phyloP scores from a whole-genome alignment of 2,113 vertebrate genomes.

The Grammatotria lemairii region DNA sequence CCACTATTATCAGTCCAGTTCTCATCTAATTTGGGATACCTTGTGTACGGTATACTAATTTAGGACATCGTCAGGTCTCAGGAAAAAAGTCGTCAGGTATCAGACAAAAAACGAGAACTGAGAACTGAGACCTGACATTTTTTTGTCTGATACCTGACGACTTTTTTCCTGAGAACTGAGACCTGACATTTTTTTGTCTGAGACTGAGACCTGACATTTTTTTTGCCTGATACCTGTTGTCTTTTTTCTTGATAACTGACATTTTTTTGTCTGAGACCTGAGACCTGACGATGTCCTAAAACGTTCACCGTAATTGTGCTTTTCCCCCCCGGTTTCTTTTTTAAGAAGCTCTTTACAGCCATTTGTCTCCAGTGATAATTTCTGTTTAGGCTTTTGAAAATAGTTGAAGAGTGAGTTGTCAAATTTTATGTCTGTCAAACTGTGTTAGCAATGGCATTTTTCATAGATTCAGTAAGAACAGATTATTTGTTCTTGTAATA shows the following conservation, averaged over 20 bases:
- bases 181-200: too few relatives aligned
- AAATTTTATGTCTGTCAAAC: neutral
- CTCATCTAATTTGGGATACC: neutral
- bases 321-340: accelerated
- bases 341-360: neutral
- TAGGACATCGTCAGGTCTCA: too few relatives aligned
- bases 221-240: too few relatives aligned
- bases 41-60: neutral
- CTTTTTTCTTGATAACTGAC: too few relatives aligned
- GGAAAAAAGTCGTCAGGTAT: too few relatives aligned
- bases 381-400: neutral
- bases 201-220: too few relatives aligned
- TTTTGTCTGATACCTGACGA: too few relatives aligned
- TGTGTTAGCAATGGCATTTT: neutral
- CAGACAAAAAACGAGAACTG: too few relatives aligned
- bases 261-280: too few relatives aligned
- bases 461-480: neutral
- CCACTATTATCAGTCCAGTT: neutral
- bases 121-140: too few relatives aligned
- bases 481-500: neutral
- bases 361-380: neutral
- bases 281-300: too few relatives aligned
- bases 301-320: neutral
- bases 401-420: neutral
- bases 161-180: too few relatives aligned